Conservation (phyloP, 2,888 invertebrate genomes). For the Coelinius sp. region DNA sequence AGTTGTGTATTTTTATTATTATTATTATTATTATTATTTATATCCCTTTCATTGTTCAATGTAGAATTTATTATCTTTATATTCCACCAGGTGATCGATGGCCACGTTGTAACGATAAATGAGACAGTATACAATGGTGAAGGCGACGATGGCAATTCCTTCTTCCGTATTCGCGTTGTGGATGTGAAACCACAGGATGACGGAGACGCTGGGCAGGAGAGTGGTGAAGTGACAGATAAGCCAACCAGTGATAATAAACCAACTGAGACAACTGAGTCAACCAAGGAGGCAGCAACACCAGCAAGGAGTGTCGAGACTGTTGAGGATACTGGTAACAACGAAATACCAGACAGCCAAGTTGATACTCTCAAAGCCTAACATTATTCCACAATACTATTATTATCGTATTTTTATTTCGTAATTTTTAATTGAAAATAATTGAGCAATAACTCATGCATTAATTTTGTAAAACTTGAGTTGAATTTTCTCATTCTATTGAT, state of each 20-base stretch:
- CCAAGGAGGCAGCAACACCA: conserved; percentile 49
- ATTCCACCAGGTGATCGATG: conserved; percentile 71
- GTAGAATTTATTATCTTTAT: not conserved
- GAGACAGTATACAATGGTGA: conserved; percentile 72
- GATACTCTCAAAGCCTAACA: conserved; percentile 61
- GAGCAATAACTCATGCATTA: not conserved
- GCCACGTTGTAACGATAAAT: conserved; percentile 73
- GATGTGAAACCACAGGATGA: conserved; percentile 69
- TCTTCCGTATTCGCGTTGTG: conserved; percentile 71
- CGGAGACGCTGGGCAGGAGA: conserved; percentile 37
- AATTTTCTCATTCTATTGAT: not conserved
- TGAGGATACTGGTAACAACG: conserved; percentile 66
- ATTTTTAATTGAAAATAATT: not conserved
- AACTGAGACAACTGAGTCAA: conserved; percentile 22
- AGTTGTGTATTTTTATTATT: too few relatives aligned
- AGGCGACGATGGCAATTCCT: conserved; percentile 65
- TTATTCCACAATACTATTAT: not conserved
- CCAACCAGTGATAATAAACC: conserved; percentile 36
- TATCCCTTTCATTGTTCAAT: too few relatives aligned
- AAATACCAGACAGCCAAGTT: conserved; percentile 61
- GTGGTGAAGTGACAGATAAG: conserved; percentile 44
- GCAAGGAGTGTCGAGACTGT: conserved; percentile 63
- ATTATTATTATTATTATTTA: too few relatives aligned
- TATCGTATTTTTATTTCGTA: conserved; percentile 4
- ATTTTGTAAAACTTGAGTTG: not conserved